These are phyloP conservation scores for Ornithoptera priamus DNA, from an alignment of 2,888 invertebrate species.

Conservation along the genomic window DNA sequence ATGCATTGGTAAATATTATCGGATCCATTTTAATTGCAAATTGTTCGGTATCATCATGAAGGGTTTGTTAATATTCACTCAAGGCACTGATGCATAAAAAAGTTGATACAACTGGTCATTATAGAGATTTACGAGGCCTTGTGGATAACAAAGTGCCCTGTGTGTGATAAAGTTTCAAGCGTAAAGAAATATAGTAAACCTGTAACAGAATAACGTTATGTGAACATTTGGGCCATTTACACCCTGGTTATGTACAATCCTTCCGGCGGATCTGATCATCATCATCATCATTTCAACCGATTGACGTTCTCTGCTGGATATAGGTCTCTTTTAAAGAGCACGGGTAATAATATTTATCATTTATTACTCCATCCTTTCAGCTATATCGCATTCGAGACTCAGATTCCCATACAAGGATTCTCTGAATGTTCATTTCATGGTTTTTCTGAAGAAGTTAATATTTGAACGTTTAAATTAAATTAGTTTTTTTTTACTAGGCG, in stretches of 20 bases:
- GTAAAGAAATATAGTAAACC: neutral
- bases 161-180: neutral
- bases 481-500: too few relatives aligned
- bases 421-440: too few relatives aligned
- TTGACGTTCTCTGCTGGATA: too few relatives aligned
- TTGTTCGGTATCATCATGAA: constrained; percentile 44
- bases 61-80: constrained; percentile 36
- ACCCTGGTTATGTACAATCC: neutral
- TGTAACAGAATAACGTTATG: neutral
- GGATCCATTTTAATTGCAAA: constrained; percentile 57
- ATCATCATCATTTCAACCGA: too few relatives aligned
- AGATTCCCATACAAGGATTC: too few relatives aligned
- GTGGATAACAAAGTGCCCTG: neutral
- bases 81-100: constrained; percentile 14
- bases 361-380: neutral
- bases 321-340: too few relatives aligned
- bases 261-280: neutral
- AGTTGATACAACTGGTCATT: constrained; percentile 20
- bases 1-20: constrained; percentile 64
- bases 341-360: neutral
- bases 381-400: too few relatives aligned
- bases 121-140: constrained; percentile 20
- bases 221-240: neutral
- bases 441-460: too few relatives aligned
- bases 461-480: too few relatives aligned